Conservation (phyloP, 2,797 vertebrate genomes). For the Bryconaethiops microstoma region DNA sequence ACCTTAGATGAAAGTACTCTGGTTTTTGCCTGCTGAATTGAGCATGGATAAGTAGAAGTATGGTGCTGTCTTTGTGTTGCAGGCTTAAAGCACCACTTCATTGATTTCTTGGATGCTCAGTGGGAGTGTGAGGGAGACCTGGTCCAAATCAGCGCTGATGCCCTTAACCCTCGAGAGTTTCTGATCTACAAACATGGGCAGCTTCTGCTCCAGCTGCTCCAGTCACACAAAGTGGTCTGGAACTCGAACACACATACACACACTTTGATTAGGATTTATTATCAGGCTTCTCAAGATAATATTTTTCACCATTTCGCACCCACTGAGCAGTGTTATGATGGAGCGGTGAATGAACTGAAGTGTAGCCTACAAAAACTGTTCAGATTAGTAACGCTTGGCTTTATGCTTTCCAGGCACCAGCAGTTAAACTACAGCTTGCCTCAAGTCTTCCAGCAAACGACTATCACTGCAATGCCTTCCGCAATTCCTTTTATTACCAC, state of each 20-base stretch:
- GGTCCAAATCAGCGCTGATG: constrained; percentile 65
- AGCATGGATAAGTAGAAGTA: neutral
- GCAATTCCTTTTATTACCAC: constrained; percentile 88
- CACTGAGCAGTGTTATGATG: constrained; percentile 30
- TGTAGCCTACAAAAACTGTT: constrained; percentile 20
- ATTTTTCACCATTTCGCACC: constrained; percentile 10
- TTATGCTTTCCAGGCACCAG: constrained; percentile 75
- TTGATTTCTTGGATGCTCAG: constrained; percentile 74
- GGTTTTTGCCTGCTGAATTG: neutral
- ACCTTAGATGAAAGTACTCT: neutral
- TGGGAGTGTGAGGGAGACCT: constrained; percentile 76
- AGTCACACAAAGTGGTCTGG: constrained; percentile 72
- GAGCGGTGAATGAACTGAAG: constrained; percentile 18
- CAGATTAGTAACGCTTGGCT: constrained; percentile 28
- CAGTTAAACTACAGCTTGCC: constrained; percentile 79
- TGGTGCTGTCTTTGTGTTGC: constrained; percentile 27
- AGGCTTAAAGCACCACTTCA: constrained; percentile 64
- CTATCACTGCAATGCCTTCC: constrained; percentile 79
- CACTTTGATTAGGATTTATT: constrained; percentile 32
- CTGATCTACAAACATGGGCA: constrained; percentile 84
- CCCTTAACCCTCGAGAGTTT: constrained; percentile 81
- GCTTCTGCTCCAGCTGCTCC: constrained; percentile 78
- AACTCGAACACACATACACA: constrained; percentile 21
- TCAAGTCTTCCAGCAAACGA: constrained; percentile 79
- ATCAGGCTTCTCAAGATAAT: neutral